Base-by-base conservation (phyloP, 1,140 invertebrate species). In the Drosophila virilis region DNA sequence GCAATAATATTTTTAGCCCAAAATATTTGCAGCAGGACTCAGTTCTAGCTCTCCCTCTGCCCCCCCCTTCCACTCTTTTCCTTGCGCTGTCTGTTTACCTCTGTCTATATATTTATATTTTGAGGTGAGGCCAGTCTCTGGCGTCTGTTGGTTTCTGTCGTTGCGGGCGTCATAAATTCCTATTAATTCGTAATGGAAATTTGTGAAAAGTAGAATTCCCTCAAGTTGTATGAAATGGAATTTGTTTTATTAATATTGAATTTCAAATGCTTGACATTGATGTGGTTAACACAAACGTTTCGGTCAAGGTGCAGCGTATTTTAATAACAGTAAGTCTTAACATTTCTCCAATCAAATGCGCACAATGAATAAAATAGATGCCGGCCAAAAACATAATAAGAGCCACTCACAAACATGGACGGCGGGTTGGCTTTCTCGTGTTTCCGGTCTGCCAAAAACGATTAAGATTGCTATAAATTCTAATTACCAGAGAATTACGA, bases 401-500 rank as follows among this genome's bases (percentile, higher is more conserved):
- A 50, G 17, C 22, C 12, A 74, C 38, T 45, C 32, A 69, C 32
- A 15, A 8, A 32, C 5, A 37, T 13, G 45, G 22, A 37, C 9
- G 42, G 33, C 1, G 43, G 33, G 37, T 50, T 42, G 40, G 17
- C 38, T 60, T 57, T 61, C 46, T 9, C 17, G 12, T 28, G 17
- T 42, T 68, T 74, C 54, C 40, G 61, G 77, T 42, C 65, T 84
- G 81, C 74, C 83, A 79, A 74, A 80, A 83, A 72, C 84, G 77
- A 89, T 89, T 89, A 84, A 89, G 84, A 80, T 76, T 60, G 84
- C 84, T 78, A 89, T 89, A 89, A 89, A 89, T 89, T 89, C 84
- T 89, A 89, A 89, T 89, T 89, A 89, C 84, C 71, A 89, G 80
- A 89, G 84, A 89, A 86, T 89, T 89, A 89, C 84, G 84, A 89